A percentile compares a stretch with the other conserved stretches of the same genome.
phyloP scores from a whole-genome alignment of 2,113 vertebrate species.

The Cinclus mexicanus region DNA sequence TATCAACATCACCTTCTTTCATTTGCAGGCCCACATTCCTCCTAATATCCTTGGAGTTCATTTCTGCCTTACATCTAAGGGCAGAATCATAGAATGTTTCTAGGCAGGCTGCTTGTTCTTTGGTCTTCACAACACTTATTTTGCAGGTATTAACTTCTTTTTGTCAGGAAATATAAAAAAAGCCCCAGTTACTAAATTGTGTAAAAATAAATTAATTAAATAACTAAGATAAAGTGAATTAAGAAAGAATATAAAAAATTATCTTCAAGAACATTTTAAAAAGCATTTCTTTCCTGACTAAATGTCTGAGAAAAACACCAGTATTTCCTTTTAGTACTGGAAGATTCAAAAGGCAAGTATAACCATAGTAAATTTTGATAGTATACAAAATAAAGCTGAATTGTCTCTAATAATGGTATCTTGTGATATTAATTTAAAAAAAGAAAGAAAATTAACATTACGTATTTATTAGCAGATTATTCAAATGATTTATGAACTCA shows the following conservation, averaged over 20 bases:
- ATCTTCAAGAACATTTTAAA: neutral
- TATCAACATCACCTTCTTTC: neutral
- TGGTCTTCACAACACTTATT: neutral
- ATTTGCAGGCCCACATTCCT: neutral
- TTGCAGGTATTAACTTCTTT: neutral
- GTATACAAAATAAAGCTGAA: neutral
- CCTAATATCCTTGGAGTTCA: neutral
- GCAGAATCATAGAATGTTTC: neutral
- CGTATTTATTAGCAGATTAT: conserved; percentile 1
- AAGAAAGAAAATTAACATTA: neutral
- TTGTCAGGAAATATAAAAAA: neutral
- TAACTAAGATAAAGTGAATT: neutral
- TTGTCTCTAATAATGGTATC: neutral
- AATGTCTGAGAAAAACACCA: neutral
- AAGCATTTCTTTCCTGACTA: neutral
- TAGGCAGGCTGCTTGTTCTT: neutral
- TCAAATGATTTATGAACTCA: neutral
- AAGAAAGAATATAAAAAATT: neutral
- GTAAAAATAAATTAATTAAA: neutral
- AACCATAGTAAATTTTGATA: neutral
- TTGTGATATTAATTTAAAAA: neutral
- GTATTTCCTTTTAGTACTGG: neutral
- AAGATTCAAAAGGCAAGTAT: neutral
- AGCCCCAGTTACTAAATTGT: neutral
- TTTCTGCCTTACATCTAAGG: neutral